Percentiles rank a stretch among this genome's conserved stretches.
Conservation (phyloP, 2,888 invertebrate species). For the Iphiclides podalirius region DNA sequence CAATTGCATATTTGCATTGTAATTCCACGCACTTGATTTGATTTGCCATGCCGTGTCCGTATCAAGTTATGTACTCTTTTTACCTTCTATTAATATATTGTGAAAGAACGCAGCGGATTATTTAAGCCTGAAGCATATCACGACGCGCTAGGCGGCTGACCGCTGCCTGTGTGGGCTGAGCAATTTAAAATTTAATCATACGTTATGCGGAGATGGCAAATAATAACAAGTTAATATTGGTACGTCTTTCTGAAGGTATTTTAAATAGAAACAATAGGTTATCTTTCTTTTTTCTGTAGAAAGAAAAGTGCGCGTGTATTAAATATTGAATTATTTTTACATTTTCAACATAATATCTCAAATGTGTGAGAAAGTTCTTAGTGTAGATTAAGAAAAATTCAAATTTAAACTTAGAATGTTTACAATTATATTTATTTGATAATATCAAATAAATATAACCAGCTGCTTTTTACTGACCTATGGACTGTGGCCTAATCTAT, state of each 20-base stretch:
- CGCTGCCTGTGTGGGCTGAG: conserved; percentile 47
- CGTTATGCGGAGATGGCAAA: conserved; percentile 41
- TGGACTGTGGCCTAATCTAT: too few species aligned
- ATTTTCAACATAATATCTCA: too few species aligned
- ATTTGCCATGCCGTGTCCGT: not conserved
- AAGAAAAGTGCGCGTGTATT: too few species aligned
- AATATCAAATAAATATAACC: too few species aligned
- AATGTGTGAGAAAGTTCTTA: too few species aligned
- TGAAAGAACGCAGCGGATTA: conserved; percentile 35
- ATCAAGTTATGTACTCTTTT: not conserved
- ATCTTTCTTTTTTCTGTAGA: not conserved
- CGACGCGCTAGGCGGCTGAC: conserved; percentile 43
- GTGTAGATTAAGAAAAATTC: too few species aligned
- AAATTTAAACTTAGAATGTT: too few species aligned
- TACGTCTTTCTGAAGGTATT: not conserved
- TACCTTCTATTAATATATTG: conserved; percentile 28
- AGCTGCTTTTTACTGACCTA: too few species aligned
- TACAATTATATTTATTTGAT: too few species aligned
- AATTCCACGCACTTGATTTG: not conserved
- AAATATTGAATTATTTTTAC: too few species aligned
- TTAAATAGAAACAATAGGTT: not conserved
- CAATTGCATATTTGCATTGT: conserved; percentile 1
- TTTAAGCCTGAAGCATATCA: conserved; percentile 43
- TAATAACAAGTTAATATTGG: conserved; percentile 13
- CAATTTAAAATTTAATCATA: conserved; percentile 63